Conservation (phyloP, 2,888 invertebrate species). For the Melinopterus prodromus region DNA sequence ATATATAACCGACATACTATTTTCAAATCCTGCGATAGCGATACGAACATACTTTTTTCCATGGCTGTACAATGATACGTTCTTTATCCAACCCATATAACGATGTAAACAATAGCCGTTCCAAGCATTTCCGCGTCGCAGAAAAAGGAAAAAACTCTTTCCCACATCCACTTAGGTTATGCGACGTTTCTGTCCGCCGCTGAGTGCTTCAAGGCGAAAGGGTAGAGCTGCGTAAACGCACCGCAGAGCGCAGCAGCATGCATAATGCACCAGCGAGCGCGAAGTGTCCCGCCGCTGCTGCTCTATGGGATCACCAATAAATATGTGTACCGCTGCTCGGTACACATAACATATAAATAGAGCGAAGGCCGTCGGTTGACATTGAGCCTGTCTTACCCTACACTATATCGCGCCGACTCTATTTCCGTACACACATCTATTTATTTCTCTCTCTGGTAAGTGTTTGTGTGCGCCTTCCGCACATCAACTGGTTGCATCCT, state of each 20-base stretch:
- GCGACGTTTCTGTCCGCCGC: background rate
- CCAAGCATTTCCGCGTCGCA: background rate
- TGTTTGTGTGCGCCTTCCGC: background rate
- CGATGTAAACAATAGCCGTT: background rate
- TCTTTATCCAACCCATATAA: background rate
- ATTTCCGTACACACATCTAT: conserved; percentile 52
- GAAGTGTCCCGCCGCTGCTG: conserved; percentile 14
- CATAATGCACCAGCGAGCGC: background rate
- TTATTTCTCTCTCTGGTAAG: conserved; percentile 37
- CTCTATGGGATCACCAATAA: conserved; percentile 18
- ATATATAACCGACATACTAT: too few species aligned
- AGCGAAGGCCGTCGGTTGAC: conserved; percentile 57
- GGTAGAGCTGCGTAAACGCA: background rate
- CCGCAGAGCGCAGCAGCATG: background rate
- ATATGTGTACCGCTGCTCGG: background rate
- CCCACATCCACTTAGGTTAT: background rate
- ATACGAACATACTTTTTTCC: too few species aligned
- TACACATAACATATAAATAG: conserved; percentile 48
- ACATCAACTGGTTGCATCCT: conserved; percentile 13
- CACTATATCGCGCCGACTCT: conserved; percentile 46
- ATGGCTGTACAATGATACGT: too few species aligned
- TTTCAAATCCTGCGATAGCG: too few species aligned
- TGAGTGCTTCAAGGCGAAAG: background rate
- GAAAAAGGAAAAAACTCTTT: background rate
- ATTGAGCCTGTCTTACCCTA: conserved; percentile 59